Evolutionary conservation across 2,888 invertebrate species (phyloP).

Genomic region (Phytoseiulus persimilis): DNA sequence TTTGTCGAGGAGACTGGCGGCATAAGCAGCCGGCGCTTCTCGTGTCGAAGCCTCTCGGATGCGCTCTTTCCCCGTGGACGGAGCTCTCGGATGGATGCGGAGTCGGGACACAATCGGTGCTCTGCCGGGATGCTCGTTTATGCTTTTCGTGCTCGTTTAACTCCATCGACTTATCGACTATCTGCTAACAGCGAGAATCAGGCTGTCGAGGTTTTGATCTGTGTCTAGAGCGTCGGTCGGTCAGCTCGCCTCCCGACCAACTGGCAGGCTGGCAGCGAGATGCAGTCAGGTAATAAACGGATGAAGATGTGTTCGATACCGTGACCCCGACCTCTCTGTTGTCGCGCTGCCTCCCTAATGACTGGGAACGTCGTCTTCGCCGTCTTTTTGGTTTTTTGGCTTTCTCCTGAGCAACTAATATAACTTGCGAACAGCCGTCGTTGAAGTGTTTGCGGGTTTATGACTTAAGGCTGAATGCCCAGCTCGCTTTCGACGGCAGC

Average conservation of each 20-base stretch:
- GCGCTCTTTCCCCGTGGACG: too few relatives aligned
- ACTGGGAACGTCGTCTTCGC: background rate
- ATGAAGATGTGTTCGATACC: background rate
- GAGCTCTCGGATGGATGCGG: too few relatives aligned
- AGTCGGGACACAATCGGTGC: too few relatives aligned
- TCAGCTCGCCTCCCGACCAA: background rate
- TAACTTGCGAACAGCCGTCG: background rate
- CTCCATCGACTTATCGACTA: background rate
- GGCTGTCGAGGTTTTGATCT: background rate
- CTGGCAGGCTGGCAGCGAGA: background rate
- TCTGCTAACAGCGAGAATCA: background rate
- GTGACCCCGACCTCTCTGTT: constrained; percentile 5
- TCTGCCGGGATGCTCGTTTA: background rate
- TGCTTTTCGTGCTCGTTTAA: background rate
- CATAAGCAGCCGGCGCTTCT: background rate
- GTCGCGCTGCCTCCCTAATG: background rate
- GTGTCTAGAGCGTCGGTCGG: background rate
- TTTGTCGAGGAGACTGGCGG: background rate
- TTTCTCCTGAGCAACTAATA: background rate
- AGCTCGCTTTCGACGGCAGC: background rate
- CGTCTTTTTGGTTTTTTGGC: background rate
- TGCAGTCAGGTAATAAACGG: background rate
- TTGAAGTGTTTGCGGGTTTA: background rate
- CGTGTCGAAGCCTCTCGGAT: too few relatives aligned
- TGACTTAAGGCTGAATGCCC: background rate